Base-by-base conservation (phyloP, 2,113 vertebrate species). In the Pteruthius melanotis region DNA sequence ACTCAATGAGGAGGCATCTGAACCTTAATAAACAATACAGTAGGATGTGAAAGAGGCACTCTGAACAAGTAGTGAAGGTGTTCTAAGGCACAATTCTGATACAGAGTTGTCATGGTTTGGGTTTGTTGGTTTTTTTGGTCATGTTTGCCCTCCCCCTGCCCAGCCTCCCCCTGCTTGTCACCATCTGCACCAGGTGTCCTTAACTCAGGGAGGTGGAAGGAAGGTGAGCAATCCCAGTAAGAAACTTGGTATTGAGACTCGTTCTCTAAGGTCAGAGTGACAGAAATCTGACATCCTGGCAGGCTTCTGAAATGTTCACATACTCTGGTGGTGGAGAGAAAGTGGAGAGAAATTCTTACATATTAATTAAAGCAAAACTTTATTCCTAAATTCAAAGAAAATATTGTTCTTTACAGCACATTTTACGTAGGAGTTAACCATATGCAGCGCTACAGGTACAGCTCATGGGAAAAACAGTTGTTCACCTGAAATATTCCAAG, bases 401-500 rank as follows among this genome's bases (percentile, higher is more conserved):
- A 77, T 50, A 24, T 0, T 92, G 17, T 60, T 90, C 39, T 76
- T 68, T 47, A 13, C 24, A 60, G 75, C 71, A 81, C 40, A 27
- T 77, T 86, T 65, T 47, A 49, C 68, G 80, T 74, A 18, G 1
- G 21, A 88, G 52, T 81, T 81, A 88, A 59, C 12, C 0, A 0
- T 86, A 83, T n/a, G 39, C 49, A 66, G 63, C 54, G 53, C n/a
- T 74, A 76, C 61, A 79, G 22, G 15, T 90, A 33, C 39, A 66
- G 70, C 49, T 66, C 8, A 2, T 4, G n/a, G 75, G 54, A 40
- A 78, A 72, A 93, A 59, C n/a, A 90, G 27, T 40, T 60, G 44
- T 56, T 93, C 71, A 83, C 72, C 79, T 82, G 60, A 90, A 86
- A 47, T 77, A 90, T 33, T 92, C 21, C 60, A 97, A 60, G 53